Evolutionary conservation across 1,140 invertebrate species (phyloP), one percentile per base, ranked within the genome.

Genomic region (Homalodisca vitripennis): DNA sequence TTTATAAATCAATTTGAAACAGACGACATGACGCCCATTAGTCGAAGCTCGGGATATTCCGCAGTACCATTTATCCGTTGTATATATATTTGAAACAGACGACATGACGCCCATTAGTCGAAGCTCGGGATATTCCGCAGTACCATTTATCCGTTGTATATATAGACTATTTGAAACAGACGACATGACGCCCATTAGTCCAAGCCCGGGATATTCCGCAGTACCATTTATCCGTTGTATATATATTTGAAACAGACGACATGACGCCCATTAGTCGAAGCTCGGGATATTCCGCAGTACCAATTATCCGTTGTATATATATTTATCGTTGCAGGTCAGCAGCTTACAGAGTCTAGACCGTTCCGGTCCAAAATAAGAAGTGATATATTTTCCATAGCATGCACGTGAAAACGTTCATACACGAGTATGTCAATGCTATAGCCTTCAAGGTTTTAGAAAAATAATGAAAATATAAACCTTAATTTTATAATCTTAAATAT

Each of bases 81-180:
- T 24, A 24, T 13, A 41, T 66, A 2, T 2, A 34, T 41, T 30
- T 30, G 63, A 31, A 24, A 3, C 14, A 66, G 41, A 30, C 14
- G 63, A 24, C 3, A 26, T 62, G 27, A 29, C 53, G 20, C 20
- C 26, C 6, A 10, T 20, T 24, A 26, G 27, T 29, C 14, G 57
- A 62, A 29, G n/a, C n/a, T 62, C 57, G 57, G 26, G 26, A 31
- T 29, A n/a, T 29, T 29, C 57, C n/a, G 57, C 6, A 41, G n/a
- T n/a, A n/a, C n/a, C n/a, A n/a, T n/a, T n/a, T n/a, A n/a, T n/a
- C n/a, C n/a, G n/a, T 66, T 24, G 29, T 24, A 24, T 13, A 41
- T 66, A 2, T 2, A n/a, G n/a, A n/a, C n/a, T n/a, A 34, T 41
- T 30, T 30, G 63, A 31, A 24, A 3, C 14, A 66, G 41, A 30